phyloP scores from a whole-genome alignment of 1,140 invertebrate genomes.

The Olivierus martensii region DNA sequence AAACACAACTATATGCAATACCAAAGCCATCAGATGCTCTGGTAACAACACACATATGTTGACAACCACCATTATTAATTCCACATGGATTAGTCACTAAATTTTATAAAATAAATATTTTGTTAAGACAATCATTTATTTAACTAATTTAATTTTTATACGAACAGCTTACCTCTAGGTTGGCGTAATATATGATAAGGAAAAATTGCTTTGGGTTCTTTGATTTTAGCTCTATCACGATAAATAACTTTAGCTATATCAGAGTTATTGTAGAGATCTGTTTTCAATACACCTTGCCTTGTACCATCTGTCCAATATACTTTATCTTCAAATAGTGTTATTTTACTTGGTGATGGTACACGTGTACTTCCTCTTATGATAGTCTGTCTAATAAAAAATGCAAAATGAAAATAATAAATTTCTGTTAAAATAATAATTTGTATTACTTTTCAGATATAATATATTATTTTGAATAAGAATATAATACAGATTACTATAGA shows the following conservation, averaged over 20 bases:
- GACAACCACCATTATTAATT: conserved; percentile 75
- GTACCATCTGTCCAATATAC: conserved; percentile 94
- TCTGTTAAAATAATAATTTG: no score
- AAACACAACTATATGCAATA: conserved; percentile 84
- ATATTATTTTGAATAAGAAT: no score
- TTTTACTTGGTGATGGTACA: conserved; percentile 68
- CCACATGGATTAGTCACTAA: conserved; percentile 73
- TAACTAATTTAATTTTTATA: not conserved
- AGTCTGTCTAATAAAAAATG: conserved; percentile 24
- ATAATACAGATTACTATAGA: no score
- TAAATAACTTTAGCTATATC: conserved; percentile 59
- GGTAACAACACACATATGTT: conserved; percentile 91
- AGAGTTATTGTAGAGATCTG: conserved; percentile 72
- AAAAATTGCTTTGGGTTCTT: conserved; percentile 71
- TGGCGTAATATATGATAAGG: conserved; percentile 64
- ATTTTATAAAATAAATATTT: conserved; percentile 12
- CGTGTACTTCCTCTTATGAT: conserved; percentile 45
- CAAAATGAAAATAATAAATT: no score
- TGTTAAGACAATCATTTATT: not conserved
- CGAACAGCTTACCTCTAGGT: conserved; percentile 29
- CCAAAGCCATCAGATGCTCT: conserved; percentile 53
- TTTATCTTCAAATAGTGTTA: conserved; percentile 77
- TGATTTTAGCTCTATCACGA: conserved; percentile 51
- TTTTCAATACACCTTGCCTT: conserved; percentile 81
- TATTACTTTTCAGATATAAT: no score